Conservation (phyloP, 2,888 invertebrate genomes). For the Oscheius myriophilus region DNA sequence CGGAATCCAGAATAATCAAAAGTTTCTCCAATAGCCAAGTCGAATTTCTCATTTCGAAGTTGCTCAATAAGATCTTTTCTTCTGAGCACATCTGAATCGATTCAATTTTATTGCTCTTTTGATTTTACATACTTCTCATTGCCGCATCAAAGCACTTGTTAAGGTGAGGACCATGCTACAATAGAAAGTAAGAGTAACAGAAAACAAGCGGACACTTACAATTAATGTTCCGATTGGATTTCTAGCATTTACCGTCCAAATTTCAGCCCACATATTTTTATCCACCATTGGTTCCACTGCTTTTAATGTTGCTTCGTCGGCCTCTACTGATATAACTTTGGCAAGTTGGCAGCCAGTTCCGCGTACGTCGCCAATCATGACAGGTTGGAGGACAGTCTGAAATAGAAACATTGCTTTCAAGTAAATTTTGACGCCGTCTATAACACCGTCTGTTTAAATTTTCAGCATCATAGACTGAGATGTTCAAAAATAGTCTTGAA, state of each 20-base stretch:
- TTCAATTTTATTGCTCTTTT: background rate
- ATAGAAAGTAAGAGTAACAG: too few species aligned
- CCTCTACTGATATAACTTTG: slow-evolving; percentile 1
- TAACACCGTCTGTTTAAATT: too few species aligned
- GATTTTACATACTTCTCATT: background rate
- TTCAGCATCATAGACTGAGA: too few species aligned
- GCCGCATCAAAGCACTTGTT: background rate
- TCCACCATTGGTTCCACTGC: background rate
- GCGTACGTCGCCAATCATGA: background rate
- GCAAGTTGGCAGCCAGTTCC: background rate
- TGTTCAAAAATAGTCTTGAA: too few species aligned
- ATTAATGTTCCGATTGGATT: slow-evolving; percentile 11
- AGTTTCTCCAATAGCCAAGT: slow-evolving; percentile 22
- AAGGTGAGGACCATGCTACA: slow-evolving; percentile 5
- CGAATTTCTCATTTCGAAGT: slow-evolving; percentile 22
- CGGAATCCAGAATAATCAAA: slow-evolving; percentile 24
- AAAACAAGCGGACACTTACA: background rate
- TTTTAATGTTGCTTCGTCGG: background rate
- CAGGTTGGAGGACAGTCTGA: slow-evolving; percentile 17
- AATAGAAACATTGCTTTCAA: background rate
- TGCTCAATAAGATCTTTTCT: slow-evolving; percentile 2
- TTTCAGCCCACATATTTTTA: slow-evolving; percentile 4
- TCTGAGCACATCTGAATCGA: background rate
- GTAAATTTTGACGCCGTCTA: too few species aligned
- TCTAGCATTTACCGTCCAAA: background rate